Conservation (phyloP, 2,888 invertebrate species). For the Tenthredo livida region DNA sequence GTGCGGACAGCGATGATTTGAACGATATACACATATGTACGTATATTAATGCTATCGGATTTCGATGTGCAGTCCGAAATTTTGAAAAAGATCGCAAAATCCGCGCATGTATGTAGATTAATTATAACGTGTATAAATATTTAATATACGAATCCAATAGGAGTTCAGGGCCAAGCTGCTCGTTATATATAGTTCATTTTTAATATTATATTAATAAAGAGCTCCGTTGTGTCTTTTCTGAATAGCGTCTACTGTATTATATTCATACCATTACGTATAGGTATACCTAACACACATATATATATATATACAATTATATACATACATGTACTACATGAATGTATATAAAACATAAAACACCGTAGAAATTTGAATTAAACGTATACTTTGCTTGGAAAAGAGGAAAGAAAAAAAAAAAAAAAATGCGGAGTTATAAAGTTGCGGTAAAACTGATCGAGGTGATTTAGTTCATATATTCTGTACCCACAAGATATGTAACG, state of each 20-base stretch:
- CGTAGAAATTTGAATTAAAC: background rate
- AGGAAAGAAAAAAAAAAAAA: background rate
- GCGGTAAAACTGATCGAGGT: conserved; percentile 11
- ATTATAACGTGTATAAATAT: conserved; percentile 27
- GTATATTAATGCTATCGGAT: background rate
- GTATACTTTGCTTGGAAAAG: background rate
- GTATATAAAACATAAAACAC: background rate
- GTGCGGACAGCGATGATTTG: background rate
- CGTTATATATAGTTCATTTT: conserved; percentile 55
- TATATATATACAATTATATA: background rate
- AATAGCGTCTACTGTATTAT: conserved; percentile 68
- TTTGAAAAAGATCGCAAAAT: background rate
- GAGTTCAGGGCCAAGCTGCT: conserved; percentile 71
- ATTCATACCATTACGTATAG: background rate
- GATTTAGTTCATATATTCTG: conserved; percentile 21
- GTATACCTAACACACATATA: background rate
- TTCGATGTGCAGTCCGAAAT: background rate
- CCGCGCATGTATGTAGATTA: background rate
- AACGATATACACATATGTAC: too few species aligned
- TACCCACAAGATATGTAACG: background rate
- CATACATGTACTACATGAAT: background rate
- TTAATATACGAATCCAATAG: conserved; percentile 63
- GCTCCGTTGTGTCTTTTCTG: conserved; percentile 70
- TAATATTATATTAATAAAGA: conserved; percentile 72
- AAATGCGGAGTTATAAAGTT: background rate